phyloP scores from a whole-genome alignment of 1,140 invertebrate genomes.

The Campoletis sonorensis region DNA sequence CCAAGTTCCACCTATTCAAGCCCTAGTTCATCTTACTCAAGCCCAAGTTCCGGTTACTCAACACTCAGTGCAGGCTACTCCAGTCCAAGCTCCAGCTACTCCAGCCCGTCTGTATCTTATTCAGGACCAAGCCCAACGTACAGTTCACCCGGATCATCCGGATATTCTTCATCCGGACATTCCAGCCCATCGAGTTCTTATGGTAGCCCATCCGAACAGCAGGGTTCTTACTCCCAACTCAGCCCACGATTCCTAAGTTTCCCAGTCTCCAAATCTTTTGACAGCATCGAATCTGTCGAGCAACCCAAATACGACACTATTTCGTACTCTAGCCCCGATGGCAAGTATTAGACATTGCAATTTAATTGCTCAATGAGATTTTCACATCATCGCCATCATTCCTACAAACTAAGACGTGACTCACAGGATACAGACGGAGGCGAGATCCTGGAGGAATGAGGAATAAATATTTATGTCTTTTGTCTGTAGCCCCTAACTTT shows the following conservation, averaged over 20 bases:
- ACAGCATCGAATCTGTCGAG: conserved; percentile 46
- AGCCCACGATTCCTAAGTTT: conserved; percentile 65
- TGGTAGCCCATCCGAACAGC: conserved; percentile 52
- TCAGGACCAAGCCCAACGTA: conserved; percentile 26
- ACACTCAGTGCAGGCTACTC: conserved; percentile 50
- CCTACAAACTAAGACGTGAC: neutral
- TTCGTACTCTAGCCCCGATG: conserved; percentile 69
- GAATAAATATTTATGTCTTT: conserved; percentile 45
- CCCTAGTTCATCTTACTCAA: conserved; percentile 45
- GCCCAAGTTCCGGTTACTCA: conserved; percentile 38
- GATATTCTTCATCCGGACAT: neutral
- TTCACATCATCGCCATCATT: neutral
- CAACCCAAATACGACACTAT: conserved; percentile 72
- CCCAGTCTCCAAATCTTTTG: conserved; percentile 56
- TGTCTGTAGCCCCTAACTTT: conserved; percentile 49
- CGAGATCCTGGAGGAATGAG: too few species aligned
- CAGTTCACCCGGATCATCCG: conserved; percentile 20
- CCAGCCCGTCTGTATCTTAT: conserved; percentile 45
- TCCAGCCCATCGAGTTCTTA: conserved; percentile 45
- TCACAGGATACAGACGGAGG: neutral
- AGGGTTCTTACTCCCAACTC: conserved; percentile 62
- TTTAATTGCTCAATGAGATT: conserved; percentile 28
- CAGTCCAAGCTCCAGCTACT: conserved; percentile 46
- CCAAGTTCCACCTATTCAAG: conserved; percentile 41
- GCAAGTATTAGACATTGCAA: conserved; percentile 57